Evolutionary conservation across 1,140 invertebrate species (phyloP), one percentile per base, ranked within the genome.

Genomic region (Trachymyrmex cornetzi): DNA sequence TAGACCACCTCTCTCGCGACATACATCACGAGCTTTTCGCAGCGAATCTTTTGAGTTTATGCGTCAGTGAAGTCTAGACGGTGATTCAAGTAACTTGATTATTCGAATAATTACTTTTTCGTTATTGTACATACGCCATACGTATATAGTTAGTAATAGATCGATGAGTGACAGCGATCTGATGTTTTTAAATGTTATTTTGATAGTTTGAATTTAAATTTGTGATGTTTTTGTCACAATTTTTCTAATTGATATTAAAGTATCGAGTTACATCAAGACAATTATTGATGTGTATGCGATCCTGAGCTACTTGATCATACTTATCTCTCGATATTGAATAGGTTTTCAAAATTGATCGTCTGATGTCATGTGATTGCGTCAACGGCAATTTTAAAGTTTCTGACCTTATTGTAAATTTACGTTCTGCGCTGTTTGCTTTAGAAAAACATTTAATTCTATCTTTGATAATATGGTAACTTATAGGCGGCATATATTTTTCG

Each of bases 11-110:
- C 82, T 61, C 77, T 30, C 84, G 77, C 79, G 77, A 74, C 88
- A 89, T 90, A 79, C 88, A 79, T 82, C 61, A 69, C 12, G 67
- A 82, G 38, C 44, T 63, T 77, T 48, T 63, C 27, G 53, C 22
- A 38, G 34, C 27, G 50, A 57, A 55, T 24, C 63, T 48, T 22
- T 27, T 24, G 48, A 7, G 16, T 80, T 53, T 34, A 66, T 61
- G 19, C 77, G 34, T 30, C 74, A 90, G 89, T 89, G 12, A 85
- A 66, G 74, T 19, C 44, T 59, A 86, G 74, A 89, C 80, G 34
- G 85, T 79, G 74, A 7, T 69, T 57, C 79, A 77, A 86, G 50
- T 79, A 89, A 55, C 61, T 66, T 44, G 69, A 19, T 5, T 63
- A 59, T 85, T 30, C 24, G 14, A 59, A 69, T 44, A 3, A 80